phyloP scores from a whole-genome alignment of 53 echinoderm and acorn worm species.

The Patiria pectinifera region DNA sequence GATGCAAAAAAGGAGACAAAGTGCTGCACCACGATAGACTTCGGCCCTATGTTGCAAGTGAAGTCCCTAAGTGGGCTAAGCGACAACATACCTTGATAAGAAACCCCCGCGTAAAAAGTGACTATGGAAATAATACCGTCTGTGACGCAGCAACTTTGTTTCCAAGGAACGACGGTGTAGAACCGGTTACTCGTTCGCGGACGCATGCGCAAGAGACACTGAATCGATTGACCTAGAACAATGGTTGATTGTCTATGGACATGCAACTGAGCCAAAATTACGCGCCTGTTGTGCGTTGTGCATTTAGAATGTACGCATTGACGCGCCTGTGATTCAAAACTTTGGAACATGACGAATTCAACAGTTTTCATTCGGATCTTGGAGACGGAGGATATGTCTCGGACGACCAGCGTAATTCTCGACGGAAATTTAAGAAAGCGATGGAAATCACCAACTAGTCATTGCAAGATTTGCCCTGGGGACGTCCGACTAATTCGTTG shows the following conservation, averaged over 20 bases:
- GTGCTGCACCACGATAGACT: constrained; percentile 64
- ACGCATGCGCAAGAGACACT: neutral
- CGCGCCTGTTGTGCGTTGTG: neutral
- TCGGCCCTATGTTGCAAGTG: constrained; percentile 38
- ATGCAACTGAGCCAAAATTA: neutral
- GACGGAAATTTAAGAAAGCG: neutral
- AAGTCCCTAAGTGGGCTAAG: constrained; percentile 25
- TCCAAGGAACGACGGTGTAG: neutral
- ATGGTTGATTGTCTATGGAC: neutral
- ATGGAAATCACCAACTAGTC: neutral
- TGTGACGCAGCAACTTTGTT: constrained; percentile 11
- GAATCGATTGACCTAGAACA: neutral
- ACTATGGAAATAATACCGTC: neutral
- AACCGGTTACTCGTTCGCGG: neutral
- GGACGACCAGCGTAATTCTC: neutral
- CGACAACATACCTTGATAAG: neutral
- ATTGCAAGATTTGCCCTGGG: no score
- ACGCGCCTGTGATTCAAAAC: no score
- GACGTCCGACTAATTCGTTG: neutral
- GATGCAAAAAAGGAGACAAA: constrained; percentile 12
- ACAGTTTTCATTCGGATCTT: neutral
- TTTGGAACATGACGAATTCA: neutral
- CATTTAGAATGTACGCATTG: neutral
- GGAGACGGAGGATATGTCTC: neutral
- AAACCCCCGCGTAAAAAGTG: neutral